Evolutionary conservation across 2,888 invertebrate species (phyloP), one percentile per base, ranked within the genome.

Genomic region (Melanostoma mellinum): DNA sequence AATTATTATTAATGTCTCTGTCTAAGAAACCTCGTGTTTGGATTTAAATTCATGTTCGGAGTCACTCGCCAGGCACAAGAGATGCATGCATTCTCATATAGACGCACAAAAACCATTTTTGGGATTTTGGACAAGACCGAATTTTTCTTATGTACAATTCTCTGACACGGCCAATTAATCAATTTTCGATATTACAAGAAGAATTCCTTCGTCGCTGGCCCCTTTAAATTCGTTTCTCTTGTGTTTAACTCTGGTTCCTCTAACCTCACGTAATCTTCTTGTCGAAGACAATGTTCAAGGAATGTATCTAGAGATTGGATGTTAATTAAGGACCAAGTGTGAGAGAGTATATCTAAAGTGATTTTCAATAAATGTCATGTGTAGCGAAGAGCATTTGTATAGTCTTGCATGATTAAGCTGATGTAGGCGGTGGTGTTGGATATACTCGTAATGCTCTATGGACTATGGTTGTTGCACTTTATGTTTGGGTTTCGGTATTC

Each of bases 91-190:
- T 84, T 84, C 74, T 58, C 73, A 74, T 73, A 78, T 78, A 65
- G 71, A 76, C 81, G 72, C 76, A 76, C 76, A 67, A 80, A 74
- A 81, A 72, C 71, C 74, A 75, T 85, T 85, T 85, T 85, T 85
- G 74, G 79, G 85, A 85, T 85, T 85, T 85, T 80, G 85, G 85
- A 85, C 85, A 85, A 84, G 85, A 85, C 67, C 80, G 74, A 77
- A 71, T 85, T 76, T 80, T 78, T 84, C 74, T 82, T 48, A 68
- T 80, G 78, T 69, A 87, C 85, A 63, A 75, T 86, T 75, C 86
- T 79, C 86, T 88, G 90, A 88, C 89, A 89, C 86, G 81, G 77
- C 87, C 88, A 88, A 90, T 90, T 90, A 90, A 90, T 90, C 90
- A 90, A 87, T 87, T 89, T 88, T 88, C 89, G 88, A 90, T 90